Evolutionary conservation across 2,113 vertebrate genomes (phyloP).

Genomic region (Lichenostomus cassidix): DNA sequence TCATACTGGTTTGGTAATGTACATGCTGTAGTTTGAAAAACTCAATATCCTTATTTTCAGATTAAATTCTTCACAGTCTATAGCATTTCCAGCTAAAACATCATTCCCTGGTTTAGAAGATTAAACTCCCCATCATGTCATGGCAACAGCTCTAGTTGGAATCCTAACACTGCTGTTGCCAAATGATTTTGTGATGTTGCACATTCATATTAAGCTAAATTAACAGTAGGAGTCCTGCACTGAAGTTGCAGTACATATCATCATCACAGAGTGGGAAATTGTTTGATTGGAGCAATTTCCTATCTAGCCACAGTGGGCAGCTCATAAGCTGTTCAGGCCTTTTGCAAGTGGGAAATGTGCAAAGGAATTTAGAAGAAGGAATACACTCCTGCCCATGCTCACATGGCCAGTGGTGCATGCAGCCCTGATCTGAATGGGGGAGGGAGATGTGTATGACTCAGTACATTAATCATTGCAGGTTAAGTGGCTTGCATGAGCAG

Average conservation of each 20-base stretch:
- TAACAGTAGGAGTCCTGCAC: neutral
- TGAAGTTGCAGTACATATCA: neutral
- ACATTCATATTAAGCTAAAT: neutral
- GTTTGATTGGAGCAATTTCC: conserved; percentile 1
- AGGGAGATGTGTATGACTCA: neutral
- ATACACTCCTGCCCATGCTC: neutral
- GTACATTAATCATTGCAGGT: neutral
- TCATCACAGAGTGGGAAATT: neutral
- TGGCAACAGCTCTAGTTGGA: neutral
- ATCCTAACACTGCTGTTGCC: neutral
- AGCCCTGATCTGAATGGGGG: neutral
- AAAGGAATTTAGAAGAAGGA: neutral
- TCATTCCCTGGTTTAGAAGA: neutral
- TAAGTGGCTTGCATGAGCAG: neutral
- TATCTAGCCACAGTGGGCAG: neutral
- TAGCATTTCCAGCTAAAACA: neutral
- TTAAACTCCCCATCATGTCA: neutral
- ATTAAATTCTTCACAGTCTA: neutral
- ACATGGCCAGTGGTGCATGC: neutral
- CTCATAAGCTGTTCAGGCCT: neutral
- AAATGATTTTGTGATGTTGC: neutral
- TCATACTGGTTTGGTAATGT: neutral
- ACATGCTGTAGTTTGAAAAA: neutral
- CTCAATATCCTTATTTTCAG: neutral
- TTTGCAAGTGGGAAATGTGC: neutral